Percentiles rank a stretch among this genome's conserved stretches.
phyloP scores from a whole-genome alignment of 2,888 invertebrate species.

The Lathronympha strigana region DNA sequence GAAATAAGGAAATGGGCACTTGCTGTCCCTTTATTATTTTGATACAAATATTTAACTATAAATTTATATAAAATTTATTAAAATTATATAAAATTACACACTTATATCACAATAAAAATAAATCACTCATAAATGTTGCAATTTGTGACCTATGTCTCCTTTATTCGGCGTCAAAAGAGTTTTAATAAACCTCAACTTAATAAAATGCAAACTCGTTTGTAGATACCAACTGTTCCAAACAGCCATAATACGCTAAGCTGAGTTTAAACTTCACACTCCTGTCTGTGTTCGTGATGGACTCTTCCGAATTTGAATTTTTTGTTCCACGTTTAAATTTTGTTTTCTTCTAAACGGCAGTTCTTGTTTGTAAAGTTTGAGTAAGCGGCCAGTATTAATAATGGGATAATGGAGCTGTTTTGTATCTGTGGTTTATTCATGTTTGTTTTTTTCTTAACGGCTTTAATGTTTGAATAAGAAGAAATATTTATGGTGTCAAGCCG shows the following conservation, averaged over 20 bases:
- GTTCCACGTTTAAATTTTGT: conserved; percentile 24
- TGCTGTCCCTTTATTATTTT: no score
- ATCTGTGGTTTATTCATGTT: not conserved
- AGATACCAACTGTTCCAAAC: conserved; percentile 34
- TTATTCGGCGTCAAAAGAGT: not conserved
- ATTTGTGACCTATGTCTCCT: not conserved
- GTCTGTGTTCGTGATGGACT: conserved; percentile 39
- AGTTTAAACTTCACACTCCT: conserved; percentile 61
- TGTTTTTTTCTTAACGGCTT: not conserved
- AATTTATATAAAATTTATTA: no score
- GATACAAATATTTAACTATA: no score
- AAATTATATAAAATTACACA: no score
- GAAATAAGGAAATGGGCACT: no score
- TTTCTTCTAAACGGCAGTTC: conserved; percentile 35
- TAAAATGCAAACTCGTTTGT: conserved; percentile 19
- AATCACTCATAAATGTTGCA: not conserved
- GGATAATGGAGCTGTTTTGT: not conserved
- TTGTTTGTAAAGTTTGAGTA: conserved; percentile 28
- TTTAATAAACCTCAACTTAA: conserved; percentile 2
- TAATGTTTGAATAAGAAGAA: not conserved
- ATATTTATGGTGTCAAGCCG: not conserved
- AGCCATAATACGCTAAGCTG: conserved; percentile 47
- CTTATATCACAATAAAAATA: no score
- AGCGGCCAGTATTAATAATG: conserved; percentile 24
- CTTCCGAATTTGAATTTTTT: conserved; percentile 33